A percentile compares a stretch with the other conserved stretches of the same genome.
Evolutionary conservation across 2,888 invertebrate genomes (phyloP).

Genomic region (Eulithis prunata): DNA sequence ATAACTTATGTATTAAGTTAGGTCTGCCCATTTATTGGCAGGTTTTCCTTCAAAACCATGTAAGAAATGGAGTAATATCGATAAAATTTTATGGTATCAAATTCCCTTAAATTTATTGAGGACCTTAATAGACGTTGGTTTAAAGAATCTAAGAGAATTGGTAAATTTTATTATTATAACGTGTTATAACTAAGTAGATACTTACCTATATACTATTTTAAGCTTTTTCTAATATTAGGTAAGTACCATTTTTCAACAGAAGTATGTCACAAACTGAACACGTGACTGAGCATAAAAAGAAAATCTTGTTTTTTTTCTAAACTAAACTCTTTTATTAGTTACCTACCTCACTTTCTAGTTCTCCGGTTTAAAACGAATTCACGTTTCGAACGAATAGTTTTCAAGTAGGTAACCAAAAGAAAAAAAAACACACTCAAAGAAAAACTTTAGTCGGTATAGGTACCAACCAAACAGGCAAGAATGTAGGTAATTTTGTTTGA

Average conservation of each 20-base stretch:
- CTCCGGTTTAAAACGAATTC: conserved; percentile 16
- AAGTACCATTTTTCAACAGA: too few relatives aligned
- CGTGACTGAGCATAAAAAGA: neutral
- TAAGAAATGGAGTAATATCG: conserved; percentile 27
- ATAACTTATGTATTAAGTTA: too few relatives aligned
- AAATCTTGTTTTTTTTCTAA: conserved; percentile 13
- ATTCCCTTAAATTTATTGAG: conserved; percentile 29
- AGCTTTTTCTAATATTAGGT: too few relatives aligned
- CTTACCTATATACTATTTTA: too few relatives aligned
- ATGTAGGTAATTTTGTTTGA: conserved; percentile 15
- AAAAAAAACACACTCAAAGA: conserved; percentile 15
- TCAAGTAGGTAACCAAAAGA: conserved; percentile 16
- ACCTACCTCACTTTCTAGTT: conserved; percentile 1
- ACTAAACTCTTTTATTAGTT: conserved; percentile 18
- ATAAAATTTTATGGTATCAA: conserved; percentile 32
- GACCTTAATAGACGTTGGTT: conserved; percentile 14
- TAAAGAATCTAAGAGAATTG: conserved; percentile 20
- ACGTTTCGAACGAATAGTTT: conserved; percentile 24
- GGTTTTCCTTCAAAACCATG: conserved; percentile 25
- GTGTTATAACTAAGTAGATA: too few relatives aligned
- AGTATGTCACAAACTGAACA: too few relatives aligned
- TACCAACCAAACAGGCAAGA: conserved; percentile 8
- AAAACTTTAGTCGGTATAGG: conserved; percentile 11
- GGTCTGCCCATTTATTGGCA: conserved; percentile 4
- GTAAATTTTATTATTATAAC: too few relatives aligned